Evolutionary conservation across 2,113 vertebrate species (phyloP).

Genomic region (Corythoichthys haematopterus): DNA sequence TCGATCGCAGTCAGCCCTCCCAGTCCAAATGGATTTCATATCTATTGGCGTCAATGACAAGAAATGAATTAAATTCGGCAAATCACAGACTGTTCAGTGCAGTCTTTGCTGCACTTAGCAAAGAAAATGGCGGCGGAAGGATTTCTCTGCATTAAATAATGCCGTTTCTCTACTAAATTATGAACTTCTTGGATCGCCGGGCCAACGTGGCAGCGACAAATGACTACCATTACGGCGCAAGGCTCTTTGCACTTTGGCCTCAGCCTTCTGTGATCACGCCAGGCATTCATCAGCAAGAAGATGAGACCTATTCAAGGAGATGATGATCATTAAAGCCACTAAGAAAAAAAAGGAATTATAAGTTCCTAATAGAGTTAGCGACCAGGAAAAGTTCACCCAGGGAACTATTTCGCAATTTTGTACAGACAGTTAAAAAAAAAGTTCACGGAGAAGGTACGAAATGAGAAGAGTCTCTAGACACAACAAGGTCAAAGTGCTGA

Average conservation of each 20-base stretch:
- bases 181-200: conserved; percentile 50
- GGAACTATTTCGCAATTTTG: neutral
- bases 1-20: no score
- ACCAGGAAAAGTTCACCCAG: conserved; percentile 7
- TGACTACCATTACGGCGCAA: conserved; percentile 59
- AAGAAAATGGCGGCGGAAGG: neutral
- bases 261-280: conserved; percentile 32
- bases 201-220: conserved; percentile 67
- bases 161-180: conserved; percentile 23
- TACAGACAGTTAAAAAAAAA: neutral
- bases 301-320: conserved; percentile 19
- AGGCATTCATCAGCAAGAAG: conserved; percentile 37
- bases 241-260: conserved; percentile 55
- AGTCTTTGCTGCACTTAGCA: conserved; percentile 8
- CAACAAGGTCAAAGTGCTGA: conserved; percentile 25
- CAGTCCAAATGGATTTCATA: no score
- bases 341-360: neutral
- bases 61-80: no score
- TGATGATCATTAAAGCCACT: neutral
- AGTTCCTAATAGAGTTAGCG: conserved; percentile 4
- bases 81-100: neutral
- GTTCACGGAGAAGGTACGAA: neutral
- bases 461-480: conserved; percentile 1
- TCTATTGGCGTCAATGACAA: no score
- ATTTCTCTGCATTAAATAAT: conserved; percentile 36